Evolutionary conservation across 2,113 vertebrate genomes (phyloP).

Genomic region (Prunella fulvescens): DNA sequence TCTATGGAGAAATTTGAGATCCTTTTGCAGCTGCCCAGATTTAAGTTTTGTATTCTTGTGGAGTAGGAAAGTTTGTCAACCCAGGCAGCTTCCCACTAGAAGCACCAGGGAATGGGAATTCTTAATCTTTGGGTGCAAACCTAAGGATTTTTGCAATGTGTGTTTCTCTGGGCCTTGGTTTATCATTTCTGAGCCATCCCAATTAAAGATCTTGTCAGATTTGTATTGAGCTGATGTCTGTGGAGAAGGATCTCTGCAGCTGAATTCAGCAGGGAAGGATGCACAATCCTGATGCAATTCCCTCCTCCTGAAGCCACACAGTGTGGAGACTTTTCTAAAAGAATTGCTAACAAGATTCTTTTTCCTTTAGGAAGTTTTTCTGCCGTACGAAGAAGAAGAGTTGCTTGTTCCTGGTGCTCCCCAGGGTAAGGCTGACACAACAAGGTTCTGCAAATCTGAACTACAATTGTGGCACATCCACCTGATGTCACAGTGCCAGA

Average conservation of each 20-base stretch:
- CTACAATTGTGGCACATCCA: background rate
- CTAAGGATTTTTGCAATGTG: background rate
- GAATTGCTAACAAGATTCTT: background rate
- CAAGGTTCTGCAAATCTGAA: background rate
- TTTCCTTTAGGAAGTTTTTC: background rate
- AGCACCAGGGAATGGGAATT: background rate
- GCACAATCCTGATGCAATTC: background rate
- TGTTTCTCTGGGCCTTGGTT: background rate
- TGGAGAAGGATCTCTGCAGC: background rate
- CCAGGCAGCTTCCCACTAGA: background rate
- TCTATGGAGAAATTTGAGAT: background rate
- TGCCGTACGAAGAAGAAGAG: background rate
- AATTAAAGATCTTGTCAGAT: background rate
- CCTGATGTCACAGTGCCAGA: background rate
- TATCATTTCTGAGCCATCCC: background rate
- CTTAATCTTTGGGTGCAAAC: accelerated
- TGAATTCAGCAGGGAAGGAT: background rate
- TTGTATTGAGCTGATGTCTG: background rate
- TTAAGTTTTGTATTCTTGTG: background rate
- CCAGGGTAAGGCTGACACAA: background rate
- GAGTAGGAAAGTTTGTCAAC: background rate
- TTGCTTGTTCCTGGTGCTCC: background rate
- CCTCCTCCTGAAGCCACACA: background rate
- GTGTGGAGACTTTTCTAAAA: background rate
- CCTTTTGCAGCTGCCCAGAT: background rate